phyloP scores from a whole-genome alignment of 2,113 vertebrate species.

The Rhinolophus ferrumequinum region DNA sequence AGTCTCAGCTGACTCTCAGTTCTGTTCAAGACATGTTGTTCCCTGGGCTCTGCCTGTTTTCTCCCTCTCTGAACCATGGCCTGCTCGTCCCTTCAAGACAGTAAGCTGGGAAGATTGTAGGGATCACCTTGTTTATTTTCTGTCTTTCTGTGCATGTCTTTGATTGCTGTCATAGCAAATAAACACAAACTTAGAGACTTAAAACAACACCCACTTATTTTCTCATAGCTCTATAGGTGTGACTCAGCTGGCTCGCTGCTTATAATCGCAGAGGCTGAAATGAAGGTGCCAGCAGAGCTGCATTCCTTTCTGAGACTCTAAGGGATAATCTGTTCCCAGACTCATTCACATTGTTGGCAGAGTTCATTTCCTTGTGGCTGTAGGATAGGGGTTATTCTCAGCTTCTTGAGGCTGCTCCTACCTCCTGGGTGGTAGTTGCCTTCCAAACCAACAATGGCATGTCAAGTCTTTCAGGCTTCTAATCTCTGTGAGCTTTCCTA shows the following conservation, averaged over 20 bases:
- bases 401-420: not conserved
- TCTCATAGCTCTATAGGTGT: not conserved
- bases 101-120: not conserved
- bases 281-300: not conserved
- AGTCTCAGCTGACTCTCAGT: not conserved
- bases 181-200: not conserved
- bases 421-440: not conserved
- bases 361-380: not conserved
- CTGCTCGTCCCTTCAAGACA: not conserved
- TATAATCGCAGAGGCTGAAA: not conserved
- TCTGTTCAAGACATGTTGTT: not conserved
- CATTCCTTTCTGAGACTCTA: not conserved
- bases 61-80: not conserved
- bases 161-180: not conserved
- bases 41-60: accelerated
- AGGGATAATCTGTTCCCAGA: not conserved
- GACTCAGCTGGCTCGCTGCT: not conserved
- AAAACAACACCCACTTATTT: not conserved
- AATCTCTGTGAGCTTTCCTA: not conserved
- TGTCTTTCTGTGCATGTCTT: not conserved
- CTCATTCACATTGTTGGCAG: not conserved
- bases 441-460: not conserved
- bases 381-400: not conserved
- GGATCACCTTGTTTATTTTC: not conserved
- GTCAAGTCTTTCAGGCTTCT: not conserved